Evolutionary conservation across 2,113 vertebrate genomes (phyloP).

Genomic region (Trematomus loennbergii): DNA sequence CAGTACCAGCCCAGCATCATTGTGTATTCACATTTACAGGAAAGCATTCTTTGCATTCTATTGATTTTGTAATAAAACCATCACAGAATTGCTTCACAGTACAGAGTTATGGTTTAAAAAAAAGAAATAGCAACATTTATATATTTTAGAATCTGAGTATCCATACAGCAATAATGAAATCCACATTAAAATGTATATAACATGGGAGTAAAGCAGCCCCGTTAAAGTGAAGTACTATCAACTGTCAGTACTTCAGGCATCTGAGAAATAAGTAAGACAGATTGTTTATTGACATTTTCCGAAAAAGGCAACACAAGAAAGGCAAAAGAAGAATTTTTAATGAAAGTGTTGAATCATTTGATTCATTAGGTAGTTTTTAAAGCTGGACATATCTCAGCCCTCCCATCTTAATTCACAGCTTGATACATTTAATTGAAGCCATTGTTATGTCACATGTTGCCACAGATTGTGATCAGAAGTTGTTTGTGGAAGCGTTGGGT

Average conservation of each 20-base stretch:
- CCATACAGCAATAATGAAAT: neutral
- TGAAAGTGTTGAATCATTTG: neutral
- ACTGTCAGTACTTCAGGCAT: neutral
- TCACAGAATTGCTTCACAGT: neutral
- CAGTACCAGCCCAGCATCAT: neutral
- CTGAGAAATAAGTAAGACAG: neutral
- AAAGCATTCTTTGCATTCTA: neutral
- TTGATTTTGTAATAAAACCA: neutral
- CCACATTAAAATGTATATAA: too few relatives aligned
- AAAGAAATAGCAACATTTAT: too few relatives aligned
- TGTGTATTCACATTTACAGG: neutral
- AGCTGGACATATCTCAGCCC: neutral
- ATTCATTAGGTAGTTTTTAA: neutral
- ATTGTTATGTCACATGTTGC: neutral
- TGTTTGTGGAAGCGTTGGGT: rapidly evolving
- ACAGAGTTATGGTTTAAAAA: slow-evolving; percentile 61
- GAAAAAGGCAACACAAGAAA: too few relatives aligned
- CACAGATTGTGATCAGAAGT: neutral
- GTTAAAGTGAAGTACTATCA: neutral
- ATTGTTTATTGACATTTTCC: neutral
- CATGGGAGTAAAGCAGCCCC: too few relatives aligned
- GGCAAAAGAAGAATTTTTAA: neutral
- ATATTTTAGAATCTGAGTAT: neutral
- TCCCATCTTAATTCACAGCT: neutral
- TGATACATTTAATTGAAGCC: neutral